A percentile compares a stretch with the other conserved stretches of the same genome.
Conservation (phyloP, 92 coral and sea anemone genomes). For the Porites divaricata region DNA sequence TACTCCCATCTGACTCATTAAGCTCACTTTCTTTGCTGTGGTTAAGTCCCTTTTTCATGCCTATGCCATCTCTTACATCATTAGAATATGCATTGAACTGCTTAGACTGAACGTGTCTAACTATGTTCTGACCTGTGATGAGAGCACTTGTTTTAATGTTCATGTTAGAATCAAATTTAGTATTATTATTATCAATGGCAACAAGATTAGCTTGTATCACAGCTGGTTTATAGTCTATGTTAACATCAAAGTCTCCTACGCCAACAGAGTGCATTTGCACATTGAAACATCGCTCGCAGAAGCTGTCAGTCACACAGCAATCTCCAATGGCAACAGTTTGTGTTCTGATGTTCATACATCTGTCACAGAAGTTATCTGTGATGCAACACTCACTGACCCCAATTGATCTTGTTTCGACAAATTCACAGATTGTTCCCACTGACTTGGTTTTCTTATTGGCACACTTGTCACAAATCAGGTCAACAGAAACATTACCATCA, state of each 20-base stretch:
- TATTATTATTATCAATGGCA: conserved; percentile 34
- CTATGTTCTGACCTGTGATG: conserved; percentile 2
- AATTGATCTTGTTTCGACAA: conserved; percentile 37
- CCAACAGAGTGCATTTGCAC: conserved; percentile 82
- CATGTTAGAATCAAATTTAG: conserved; percentile 57
- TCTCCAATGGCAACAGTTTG: conserved; percentile 88
- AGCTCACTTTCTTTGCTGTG: conserved; percentile 53
- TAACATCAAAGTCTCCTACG: conserved; percentile 83
- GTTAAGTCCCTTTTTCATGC: conserved; percentile 14
- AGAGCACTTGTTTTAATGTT: conserved; percentile 12
- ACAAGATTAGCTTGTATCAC: conserved; percentile 28
- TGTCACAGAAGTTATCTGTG: conserved; percentile 84
- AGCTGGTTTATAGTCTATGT: conserved; percentile 10
- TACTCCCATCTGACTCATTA: conserved; percentile 79
- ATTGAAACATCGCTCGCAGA: conserved; percentile 90
- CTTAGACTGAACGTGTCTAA: conserved; percentile 21
- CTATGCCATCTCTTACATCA: not conserved
- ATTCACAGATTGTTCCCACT: conserved; percentile 63
- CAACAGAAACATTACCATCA: conserved; percentile 56
- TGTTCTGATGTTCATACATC: conserved; percentile 70
- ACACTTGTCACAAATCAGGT: conserved; percentile 81
- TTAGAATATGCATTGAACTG: conserved; percentile 30
- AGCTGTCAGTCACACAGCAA: conserved; percentile 89
- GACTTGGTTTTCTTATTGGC: conserved; percentile 73
- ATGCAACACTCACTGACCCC: conserved; percentile 86